Evolutionary conservation across 2,888 invertebrate species (phyloP), one percentile per base, ranked within the genome.

Genomic region (Ophioninae sp.): DNA sequence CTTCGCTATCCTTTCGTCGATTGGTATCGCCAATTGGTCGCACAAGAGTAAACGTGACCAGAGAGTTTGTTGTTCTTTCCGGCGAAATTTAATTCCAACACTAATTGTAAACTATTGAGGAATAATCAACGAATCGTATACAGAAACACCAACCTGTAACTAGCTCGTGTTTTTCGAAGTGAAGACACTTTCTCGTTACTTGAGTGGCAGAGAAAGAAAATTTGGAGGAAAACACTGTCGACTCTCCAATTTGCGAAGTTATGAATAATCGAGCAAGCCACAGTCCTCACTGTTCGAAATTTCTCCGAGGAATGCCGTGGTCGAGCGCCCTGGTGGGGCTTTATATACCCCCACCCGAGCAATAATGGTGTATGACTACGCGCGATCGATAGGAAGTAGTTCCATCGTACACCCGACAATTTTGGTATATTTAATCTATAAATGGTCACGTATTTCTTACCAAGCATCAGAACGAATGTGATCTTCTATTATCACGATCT

Each of bases 111-210:
- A 83, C 79, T 85, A 82, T 81, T 86, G 82, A 81, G 63, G 74
- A 85, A 84, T 84, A 87, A 87, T 87, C 86, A 87, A 87, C 87
- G 81, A 87, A 87, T 85, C 51, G 85, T 85, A 81, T 86, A 82
- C 64, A 81, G 3, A 81, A 84, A 81, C 87, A 92, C 91, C 90
- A 92, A 92, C 92, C 92, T 92, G 91, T 91, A 90, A 90, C 89
- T 87, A 85, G 89, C 91, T 91, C 89, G 90, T 87, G 87, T 88
- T 87, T 89, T 86, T 87, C 87, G 87, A 85, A 84, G 86, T 85
- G 85, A 85, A 87, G 86, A 68, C 77, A 85, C 86, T 64, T 64
- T 30, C 23, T 78, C 85, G 81, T 85, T 69, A 69, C n/a, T 59
- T 58, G 22, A 13, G 13, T 75, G 9, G n/a, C 59, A 79, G 74